Evolutionary conservation across 2,888 invertebrate species (phyloP).

Genomic region (Plebejus argus): DNA sequence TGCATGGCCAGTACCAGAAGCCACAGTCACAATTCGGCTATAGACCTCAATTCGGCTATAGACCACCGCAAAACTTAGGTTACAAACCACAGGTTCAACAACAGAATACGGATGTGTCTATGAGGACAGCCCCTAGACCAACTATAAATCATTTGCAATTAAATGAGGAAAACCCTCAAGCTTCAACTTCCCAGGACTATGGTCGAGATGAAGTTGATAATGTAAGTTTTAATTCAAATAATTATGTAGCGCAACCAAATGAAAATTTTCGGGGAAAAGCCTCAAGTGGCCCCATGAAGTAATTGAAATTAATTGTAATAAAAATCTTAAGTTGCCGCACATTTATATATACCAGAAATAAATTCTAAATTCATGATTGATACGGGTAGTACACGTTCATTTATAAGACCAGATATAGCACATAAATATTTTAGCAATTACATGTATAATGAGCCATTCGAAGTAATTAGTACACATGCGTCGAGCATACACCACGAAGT

Average conservation of each 20-base stretch:
- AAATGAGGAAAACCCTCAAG: conserved; percentile 3
- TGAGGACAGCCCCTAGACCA: conserved; percentile 27
- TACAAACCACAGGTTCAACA: background rate
- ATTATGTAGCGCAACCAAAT: background rate
- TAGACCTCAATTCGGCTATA: conserved; percentile 20
- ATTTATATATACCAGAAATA: conserved; percentile 39
- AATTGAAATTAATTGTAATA: conserved; percentile 34
- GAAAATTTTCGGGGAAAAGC: background rate
- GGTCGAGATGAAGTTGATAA: background rate
- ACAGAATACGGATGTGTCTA: conserved; percentile 14
- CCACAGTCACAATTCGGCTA: background rate
- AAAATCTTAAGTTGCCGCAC: conserved; percentile 37
- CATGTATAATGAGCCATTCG: conserved; percentile 30
- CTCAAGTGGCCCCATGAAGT: conserved; percentile 17
- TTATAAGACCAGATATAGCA: background rate
- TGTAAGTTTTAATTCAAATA: too few relatives aligned
- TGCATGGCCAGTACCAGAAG: background rate
- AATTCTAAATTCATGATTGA: conserved; percentile 40
- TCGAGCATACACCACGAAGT: too few relatives aligned
- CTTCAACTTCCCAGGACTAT: background rate
- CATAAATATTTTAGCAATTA: background rate
- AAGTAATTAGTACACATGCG: too few relatives aligned
- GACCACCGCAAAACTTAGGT: background rate
- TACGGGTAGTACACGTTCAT: conserved; percentile 28
- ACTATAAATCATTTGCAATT: conserved; percentile 10